These are phyloP conservation scores for Deilephila elpenor DNA, from an alignment of 2,888 invertebrate genomes.

Conservation along the genomic window DNA sequence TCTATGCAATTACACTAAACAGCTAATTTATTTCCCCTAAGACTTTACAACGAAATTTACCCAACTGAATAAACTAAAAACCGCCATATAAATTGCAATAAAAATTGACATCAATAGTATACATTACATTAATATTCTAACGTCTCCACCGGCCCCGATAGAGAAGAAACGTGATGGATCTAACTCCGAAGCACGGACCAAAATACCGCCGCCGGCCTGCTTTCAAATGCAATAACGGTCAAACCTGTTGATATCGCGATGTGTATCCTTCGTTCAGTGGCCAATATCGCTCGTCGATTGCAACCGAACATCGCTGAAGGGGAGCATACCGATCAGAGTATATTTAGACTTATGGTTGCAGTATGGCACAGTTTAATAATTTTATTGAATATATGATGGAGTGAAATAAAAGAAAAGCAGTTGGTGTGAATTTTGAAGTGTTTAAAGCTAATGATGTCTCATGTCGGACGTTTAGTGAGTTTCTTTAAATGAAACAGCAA, in stretches of 20 bases:
- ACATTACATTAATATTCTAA: conserved; percentile 9
- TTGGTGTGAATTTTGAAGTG: neutral
- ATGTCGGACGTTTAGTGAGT: neutral
- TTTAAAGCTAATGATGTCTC: no score
- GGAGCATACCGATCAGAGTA: neutral
- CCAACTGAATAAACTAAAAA: neutral
- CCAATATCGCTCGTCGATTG: neutral
- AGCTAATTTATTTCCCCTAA: no score
- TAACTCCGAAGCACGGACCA: conserved; percentile 10
- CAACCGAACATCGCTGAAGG: neutral
- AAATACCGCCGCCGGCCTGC: conserved; percentile 24
- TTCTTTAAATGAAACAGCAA: neutral
- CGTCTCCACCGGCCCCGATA: conserved; percentile 2
- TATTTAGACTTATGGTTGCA: neutral
- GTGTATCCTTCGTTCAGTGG: conserved; percentile 1
- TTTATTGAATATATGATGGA: neutral
- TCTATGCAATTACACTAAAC: no score
- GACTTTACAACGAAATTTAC: neutral
- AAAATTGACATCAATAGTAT: conserved; percentile 1
- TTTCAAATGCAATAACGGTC: conserved; percentile 26
- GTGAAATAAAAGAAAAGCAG: no score
- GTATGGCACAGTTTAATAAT: neutral
- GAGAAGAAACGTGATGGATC: conserved; percentile 10
- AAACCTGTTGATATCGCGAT: conserved; percentile 19
- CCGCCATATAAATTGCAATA: neutral